Base-by-base conservation (phyloP, 1,140 invertebrate genomes). In the Habropoda laboriosa region DNA sequence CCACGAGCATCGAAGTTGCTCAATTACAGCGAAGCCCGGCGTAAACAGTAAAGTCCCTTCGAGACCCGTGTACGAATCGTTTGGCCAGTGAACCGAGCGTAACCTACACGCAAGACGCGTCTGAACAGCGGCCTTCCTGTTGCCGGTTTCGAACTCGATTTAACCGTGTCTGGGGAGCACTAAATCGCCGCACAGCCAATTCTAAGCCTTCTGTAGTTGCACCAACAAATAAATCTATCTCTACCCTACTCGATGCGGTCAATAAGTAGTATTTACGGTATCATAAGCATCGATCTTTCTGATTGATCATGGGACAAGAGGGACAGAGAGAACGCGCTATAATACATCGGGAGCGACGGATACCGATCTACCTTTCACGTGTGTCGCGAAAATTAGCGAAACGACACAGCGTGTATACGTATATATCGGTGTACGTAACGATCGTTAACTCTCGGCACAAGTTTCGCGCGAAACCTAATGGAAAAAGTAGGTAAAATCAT, bases 31-130 rank as follows among this genome's bases (percentile, higher is more conserved):
- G 47, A 72, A 40, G 49, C 27, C 30, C 24, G 24, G 0, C 24
- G 27, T 38, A 55, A 72, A 79, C 55, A 35, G 24, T 45, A 63
- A 63, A 79, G 68, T 72, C 53, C 51, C 58, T 55, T 32, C 12
- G 27, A 55, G 24, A 10, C 32, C 10, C 40, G 55, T 55, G 47
- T 55, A 45, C 6, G 21, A 70, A 70, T 45, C 57, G 47, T 38
- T 35, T 13, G 57, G 18, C 16, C 21, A 45, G 6, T 13, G 74
- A 49, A 58, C 27, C 61, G 40, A 67, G 35, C 45, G 21, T 24
- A 51, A 3, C 7, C 21, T 24, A n/a, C 57, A 24, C 18, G 45
- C 45, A n/a, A 67, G 73, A 67, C 35, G 13, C 49, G 18, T 67
- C 1, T 6, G 21, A 42, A 42, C 38, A 32, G 6, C 21, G 16